Conservation (phyloP, 2,888 invertebrate genomes). For the Trilocha varians region DNA sequence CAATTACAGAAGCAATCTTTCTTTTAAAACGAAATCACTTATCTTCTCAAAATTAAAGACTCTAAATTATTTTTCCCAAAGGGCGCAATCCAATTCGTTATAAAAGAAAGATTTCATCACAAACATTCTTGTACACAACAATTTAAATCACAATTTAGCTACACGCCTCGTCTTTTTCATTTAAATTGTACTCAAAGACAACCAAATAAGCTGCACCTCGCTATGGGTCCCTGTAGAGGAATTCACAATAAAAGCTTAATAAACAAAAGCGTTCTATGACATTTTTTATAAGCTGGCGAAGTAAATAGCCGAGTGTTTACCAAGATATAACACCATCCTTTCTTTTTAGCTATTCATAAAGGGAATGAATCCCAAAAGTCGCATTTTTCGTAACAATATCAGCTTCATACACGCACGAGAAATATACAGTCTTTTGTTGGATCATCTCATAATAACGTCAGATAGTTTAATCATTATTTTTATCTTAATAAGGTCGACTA, state of each 20-base stretch:
- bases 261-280: conserved; percentile 13
- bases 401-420: conserved; percentile 12
- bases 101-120: too few species aligned
- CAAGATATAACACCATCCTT: conserved; percentile 13
- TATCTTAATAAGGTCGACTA: not conserved
- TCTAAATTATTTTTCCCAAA: too few species aligned
- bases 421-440: conserved; percentile 12
- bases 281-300: conserved; percentile 12
- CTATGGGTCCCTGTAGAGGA: not conserved
- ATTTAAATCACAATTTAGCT: not conserved
- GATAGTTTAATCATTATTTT: not conserved
- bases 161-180: not conserved
- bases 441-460: not conserved
- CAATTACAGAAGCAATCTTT: too few species aligned
- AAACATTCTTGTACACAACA: not conserved
- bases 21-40: too few species aligned
- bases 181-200: not conserved
- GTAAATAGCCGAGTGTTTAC: conserved; percentile 9
- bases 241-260: conserved; percentile 23
- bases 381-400: conserved; percentile 14
- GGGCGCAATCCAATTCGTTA: too few species aligned
- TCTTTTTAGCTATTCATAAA: conserved; percentile 16
- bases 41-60: too few species aligned
- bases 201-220: not conserved
- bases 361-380: conserved; percentile 16